These are phyloP conservation scores for Hydractinia symbiolongicarpus DNA, from an alignment of 30 jellyfish, hydroid and myxozoan genomes.

Conservation along the genomic window DNA sequence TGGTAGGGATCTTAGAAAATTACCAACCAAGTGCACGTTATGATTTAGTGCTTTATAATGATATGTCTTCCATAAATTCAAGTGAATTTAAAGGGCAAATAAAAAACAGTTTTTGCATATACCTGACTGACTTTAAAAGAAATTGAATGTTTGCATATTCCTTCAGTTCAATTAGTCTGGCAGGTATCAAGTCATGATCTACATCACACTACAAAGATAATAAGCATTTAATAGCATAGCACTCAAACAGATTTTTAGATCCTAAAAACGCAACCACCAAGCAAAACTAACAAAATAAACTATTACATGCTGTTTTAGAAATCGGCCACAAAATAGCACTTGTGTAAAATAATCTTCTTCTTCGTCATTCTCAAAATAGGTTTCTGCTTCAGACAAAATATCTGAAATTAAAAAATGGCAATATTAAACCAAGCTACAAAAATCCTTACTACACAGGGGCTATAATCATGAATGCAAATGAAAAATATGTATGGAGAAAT, in stretches of 20 bases:
- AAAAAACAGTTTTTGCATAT: background rate
- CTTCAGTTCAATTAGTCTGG: constrained; percentile 9
- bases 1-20: too few species aligned
- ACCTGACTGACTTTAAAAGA: constrained; percentile 18
- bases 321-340: background rate
- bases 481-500: too few species aligned
- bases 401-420: background rate
- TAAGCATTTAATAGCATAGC: too few species aligned
- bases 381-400: background rate
- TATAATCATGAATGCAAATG: too few species aligned
- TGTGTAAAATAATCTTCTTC: background rate
- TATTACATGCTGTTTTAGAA: background rate
- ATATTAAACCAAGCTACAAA: background rate
- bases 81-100: too few species aligned
- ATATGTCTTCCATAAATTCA: too few species aligned
- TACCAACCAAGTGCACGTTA: too few species aligned
- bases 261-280: too few species aligned
- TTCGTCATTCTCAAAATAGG: background rate
- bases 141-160: background rate
- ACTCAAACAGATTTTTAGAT: too few species aligned
- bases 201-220: background rate
- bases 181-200: constrained; percentile 15
- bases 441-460: background rate
- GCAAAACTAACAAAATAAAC: too few species aligned
- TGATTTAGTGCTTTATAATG: too few species aligned